Percentiles rank a stretch among this genome's conserved stretches.
Conservation (phyloP, 2,888 invertebrate genomes). For the Meganola albula region DNA sequence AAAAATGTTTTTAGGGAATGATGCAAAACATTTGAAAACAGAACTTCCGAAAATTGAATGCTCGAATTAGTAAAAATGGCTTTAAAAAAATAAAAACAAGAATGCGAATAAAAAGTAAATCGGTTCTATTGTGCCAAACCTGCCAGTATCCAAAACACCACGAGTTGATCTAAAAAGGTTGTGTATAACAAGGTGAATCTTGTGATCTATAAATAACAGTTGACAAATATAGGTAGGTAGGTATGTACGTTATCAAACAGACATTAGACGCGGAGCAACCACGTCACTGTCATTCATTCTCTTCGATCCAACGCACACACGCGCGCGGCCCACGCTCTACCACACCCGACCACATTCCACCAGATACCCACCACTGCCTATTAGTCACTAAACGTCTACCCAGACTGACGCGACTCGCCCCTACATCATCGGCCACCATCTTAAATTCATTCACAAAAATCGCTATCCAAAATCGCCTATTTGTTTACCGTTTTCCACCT, state of each 20-base stretch:
- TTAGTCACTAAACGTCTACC: slow-evolving; percentile 26
- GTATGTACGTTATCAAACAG: slow-evolving; percentile 57
- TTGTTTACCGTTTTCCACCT: slow-evolving; percentile 69
- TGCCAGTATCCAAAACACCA: too few species aligned
- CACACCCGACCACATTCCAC: slow-evolving; percentile 32
- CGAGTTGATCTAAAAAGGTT: too few species aligned
- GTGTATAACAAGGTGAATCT: slow-evolving; percentile 33
- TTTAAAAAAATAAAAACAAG: too few species aligned
- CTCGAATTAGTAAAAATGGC: too few species aligned
- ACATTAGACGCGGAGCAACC: slow-evolving; percentile 51
- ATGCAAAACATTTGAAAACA: too few species aligned
- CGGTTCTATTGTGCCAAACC: too few species aligned
- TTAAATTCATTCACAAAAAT: slow-evolving; percentile 78
- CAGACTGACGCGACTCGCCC: slow-evolving; percentile 43
- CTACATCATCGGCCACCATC: slow-evolving; percentile 64
- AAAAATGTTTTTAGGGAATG: too few species aligned
- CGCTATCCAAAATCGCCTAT: slow-evolving; percentile 55
- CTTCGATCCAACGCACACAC: slow-evolving; percentile 69
- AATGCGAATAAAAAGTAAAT: too few species aligned
- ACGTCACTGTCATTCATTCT: slow-evolving; percentile 73
- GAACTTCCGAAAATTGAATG: too few species aligned
- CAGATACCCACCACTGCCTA: slow-evolving; percentile 17
- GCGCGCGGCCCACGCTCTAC: slow-evolving; percentile 39
- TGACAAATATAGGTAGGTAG: slow-evolving; percentile 37
- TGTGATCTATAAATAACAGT: slow-evolving; percentile 64